A percentile compares a stretch with the other conserved stretches of the same genome.
Conservation (phyloP, 2,888 invertebrate species). For the Andricus quercusramuli region DNA sequence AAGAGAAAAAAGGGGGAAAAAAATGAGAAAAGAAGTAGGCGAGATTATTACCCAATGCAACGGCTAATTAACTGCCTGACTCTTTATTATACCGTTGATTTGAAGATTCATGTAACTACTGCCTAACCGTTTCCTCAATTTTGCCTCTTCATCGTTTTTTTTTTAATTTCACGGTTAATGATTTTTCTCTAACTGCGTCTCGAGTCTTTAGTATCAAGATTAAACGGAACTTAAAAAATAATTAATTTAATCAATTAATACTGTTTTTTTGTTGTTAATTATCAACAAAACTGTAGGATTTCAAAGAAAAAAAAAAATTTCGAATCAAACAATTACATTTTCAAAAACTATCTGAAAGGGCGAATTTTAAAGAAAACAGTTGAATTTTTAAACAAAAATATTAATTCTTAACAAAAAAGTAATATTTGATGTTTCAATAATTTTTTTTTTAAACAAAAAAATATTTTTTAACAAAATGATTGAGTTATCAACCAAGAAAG, state of each 20-base stretch:
- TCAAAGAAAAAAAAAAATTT: no score
- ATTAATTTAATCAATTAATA: not conserved
- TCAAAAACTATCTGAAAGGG: no score
- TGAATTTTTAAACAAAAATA: no score
- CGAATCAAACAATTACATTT: no score
- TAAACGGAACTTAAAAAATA: not conserved
- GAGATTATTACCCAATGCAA: conserved; percentile 7
- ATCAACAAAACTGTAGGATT: no score
- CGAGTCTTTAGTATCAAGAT: not conserved
- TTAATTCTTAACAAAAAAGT: no score
- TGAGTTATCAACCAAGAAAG: no score
- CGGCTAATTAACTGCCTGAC: conserved; percentile 5
- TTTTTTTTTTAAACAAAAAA: no score
- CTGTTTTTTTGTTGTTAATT: no score
- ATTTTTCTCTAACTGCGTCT: not conserved
- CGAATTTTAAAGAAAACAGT: no score
- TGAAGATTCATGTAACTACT: conserved; percentile 2
- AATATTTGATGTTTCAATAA: no score
- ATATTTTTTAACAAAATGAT: no score
- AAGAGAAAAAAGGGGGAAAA: not conserved
- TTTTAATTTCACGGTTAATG: not conserved
- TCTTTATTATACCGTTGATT: conserved; percentile 19
- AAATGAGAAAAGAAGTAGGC: not conserved
- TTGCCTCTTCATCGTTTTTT: not conserved
- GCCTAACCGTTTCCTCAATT: not conserved